Conservation (phyloP, 2,888 invertebrate species). For the Zonitis immaculata region DNA sequence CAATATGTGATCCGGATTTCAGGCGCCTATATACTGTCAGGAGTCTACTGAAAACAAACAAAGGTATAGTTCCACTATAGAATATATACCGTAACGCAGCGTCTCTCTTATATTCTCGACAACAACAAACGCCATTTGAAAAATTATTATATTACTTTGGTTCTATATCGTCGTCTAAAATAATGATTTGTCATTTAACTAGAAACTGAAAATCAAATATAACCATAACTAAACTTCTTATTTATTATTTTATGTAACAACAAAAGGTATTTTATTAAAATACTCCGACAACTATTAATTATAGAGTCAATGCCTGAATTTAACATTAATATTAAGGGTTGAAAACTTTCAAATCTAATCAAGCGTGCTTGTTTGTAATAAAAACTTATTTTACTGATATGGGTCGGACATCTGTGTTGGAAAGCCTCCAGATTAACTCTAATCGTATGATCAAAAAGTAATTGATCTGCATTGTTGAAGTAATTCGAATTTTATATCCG, state of each 20-base stretch:
- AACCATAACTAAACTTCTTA: too few relatives aligned
- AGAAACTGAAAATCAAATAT: too few relatives aligned
- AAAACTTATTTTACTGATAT: conserved; percentile 37
- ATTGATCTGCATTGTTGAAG: conserved; percentile 43
- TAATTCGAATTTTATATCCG: conserved; percentile 30
- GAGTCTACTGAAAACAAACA: conserved; percentile 29
- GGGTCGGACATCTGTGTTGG: conserved; percentile 36
- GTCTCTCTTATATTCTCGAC: too few relatives aligned
- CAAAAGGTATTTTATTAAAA: background rate
- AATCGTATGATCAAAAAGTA: conserved; percentile 43
- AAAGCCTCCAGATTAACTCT: conserved; percentile 38
- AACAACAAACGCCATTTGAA: conserved; percentile 31
- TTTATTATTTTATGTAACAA: too few relatives aligned
- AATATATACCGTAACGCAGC: too few relatives aligned
- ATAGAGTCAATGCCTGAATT: conserved; percentile 24
- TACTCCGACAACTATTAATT: conserved; percentile 24
- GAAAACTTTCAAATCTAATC: conserved; percentile 36
- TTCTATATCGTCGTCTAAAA: conserved; percentile 35
- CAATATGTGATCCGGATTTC: conserved; percentile 34
- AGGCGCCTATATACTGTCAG: conserved; percentile 33
- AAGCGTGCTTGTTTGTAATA: conserved; percentile 29
- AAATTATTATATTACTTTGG: conserved; percentile 39
- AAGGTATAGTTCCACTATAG: background rate
- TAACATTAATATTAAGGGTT: conserved; percentile 21
- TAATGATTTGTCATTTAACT: conserved; percentile 40